Conservation (phyloP, 2,888 invertebrate genomes). For the Ephialtes manifestator region DNA sequence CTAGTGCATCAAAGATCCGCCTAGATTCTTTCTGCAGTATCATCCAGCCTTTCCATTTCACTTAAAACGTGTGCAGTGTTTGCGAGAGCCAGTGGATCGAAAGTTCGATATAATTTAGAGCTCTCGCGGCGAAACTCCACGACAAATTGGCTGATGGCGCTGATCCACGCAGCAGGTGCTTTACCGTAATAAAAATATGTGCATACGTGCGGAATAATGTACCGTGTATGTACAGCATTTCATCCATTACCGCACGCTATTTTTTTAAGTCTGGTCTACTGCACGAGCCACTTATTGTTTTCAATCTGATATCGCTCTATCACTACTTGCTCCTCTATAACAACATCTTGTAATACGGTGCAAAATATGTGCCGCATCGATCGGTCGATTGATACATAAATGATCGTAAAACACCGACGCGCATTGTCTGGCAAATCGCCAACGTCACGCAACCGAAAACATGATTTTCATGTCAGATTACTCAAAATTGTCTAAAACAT, state of each 20-base stretch:
- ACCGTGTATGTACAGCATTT: slow-evolving; percentile 11
- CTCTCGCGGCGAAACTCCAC: slow-evolving; percentile 52
- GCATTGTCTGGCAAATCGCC: slow-evolving; percentile 64
- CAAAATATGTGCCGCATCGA: slow-evolving; percentile 25
- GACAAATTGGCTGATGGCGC: slow-evolving; percentile 54
- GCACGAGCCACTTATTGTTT: slow-evolving; percentile 35
- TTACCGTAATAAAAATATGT: slow-evolving; percentile 7
- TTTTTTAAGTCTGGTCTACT: slow-evolving; percentile 26
- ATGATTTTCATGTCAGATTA: background rate
- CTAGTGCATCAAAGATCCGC: background rate
- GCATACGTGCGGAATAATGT: slow-evolving; percentile 7
- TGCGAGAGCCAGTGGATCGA: slow-evolving; percentile 35
- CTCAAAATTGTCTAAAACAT: too few relatives aligned
- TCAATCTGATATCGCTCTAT: slow-evolving; percentile 33
- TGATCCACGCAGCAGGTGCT: slow-evolving; percentile 45
- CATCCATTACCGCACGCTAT: slow-evolving; percentile 54
- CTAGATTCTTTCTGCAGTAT: slow-evolving; percentile 18
- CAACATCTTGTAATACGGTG: slow-evolving; percentile 36
- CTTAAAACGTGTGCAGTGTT: slow-evolving; percentile 13
- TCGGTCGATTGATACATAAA: background rate
- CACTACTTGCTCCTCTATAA: slow-evolving; percentile 53
- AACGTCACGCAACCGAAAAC: slow-evolving; percentile 56
- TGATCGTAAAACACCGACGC: slow-evolving; percentile 65
- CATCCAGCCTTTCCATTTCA: slow-evolving; percentile 51
- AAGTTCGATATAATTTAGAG: slow-evolving; percentile 54